Conservation (phyloP, 1,140 invertebrate species). For the Platorchestia sp. region DNA sequence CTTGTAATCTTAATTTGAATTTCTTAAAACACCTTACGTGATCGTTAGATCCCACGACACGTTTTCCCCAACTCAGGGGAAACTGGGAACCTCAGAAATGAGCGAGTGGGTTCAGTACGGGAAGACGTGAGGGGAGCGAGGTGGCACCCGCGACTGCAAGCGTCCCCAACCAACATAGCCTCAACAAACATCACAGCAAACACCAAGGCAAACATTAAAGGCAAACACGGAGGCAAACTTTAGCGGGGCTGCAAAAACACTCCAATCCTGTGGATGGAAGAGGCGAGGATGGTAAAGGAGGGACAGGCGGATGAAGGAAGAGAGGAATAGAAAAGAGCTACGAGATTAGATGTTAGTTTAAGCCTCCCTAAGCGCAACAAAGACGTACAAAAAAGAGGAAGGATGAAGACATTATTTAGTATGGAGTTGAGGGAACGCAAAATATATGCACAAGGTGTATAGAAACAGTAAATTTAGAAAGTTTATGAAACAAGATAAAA, state of each 20-base stretch:
- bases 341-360: too few species aligned
- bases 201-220: conserved; percentile 43
- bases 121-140: neutral
- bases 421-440: too few species aligned
- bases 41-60: too few species aligned
- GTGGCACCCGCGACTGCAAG: neutral
- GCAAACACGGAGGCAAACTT: conserved; percentile 54
- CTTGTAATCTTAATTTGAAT: too few species aligned
- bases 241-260: conserved; percentile 18
- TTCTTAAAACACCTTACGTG: too few species aligned
- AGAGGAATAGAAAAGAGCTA: neutral
- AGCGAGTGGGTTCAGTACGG: neutral
- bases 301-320: neutral
- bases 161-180: conserved; percentile 49
- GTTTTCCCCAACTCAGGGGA: too few species aligned
- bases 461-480: neutral
- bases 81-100: neutral
- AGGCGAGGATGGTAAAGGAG: neutral
- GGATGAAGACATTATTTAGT: too few species aligned
- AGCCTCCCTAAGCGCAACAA: too few species aligned
- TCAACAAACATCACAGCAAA: conserved; percentile 50
- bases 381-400: too few species aligned
- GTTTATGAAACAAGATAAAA: neutral
- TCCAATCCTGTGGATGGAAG: neutral
- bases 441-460: neutral